Conservation (phyloP, 2,888 invertebrate species). For the Nineta flava region DNA sequence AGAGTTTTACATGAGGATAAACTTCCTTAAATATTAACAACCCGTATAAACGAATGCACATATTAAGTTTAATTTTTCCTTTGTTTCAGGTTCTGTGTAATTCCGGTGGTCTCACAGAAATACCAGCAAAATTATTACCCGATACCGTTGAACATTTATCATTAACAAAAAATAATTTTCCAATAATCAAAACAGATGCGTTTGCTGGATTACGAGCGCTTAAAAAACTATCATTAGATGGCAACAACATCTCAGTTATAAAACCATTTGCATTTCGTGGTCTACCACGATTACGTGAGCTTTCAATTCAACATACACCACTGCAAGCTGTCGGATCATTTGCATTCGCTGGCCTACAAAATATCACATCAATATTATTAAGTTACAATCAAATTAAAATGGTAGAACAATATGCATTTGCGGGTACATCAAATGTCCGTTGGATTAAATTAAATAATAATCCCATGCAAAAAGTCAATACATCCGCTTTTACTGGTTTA, state of each 20-base stretch:
- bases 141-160: conserved; percentile 69
- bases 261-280: conserved; percentile 78
- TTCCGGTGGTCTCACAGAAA: conserved; percentile 64
- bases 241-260: conserved; percentile 71
- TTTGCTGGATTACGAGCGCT: conserved; percentile 67
- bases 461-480: conserved; percentile 62
- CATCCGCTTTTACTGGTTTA: conserved; percentile 70
- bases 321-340: conserved; percentile 64
- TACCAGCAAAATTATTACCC: conserved; percentile 60
- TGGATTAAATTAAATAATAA: conserved; percentile 72
- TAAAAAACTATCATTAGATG: conserved; percentile 68
- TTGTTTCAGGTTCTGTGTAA: conserved; percentile 68
- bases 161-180: conserved; percentile 71
- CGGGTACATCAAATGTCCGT: conserved; percentile 70
- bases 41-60: too few relatives aligned
- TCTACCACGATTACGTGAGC: conserved; percentile 55
- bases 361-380: conserved; percentile 52
- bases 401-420: conserved; percentile 62
- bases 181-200: conserved; percentile 64
- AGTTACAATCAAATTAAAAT: conserved; percentile 37
- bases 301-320: conserved; percentile 77
- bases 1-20: too few relatives aligned
- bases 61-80: conserved; percentile 3
- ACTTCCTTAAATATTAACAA: too few relatives aligned
- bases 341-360: conserved; percentile 71